phyloP scores from a whole-genome alignment of 2,113 vertebrate species.

The Asarcornis scutulata region DNA sequence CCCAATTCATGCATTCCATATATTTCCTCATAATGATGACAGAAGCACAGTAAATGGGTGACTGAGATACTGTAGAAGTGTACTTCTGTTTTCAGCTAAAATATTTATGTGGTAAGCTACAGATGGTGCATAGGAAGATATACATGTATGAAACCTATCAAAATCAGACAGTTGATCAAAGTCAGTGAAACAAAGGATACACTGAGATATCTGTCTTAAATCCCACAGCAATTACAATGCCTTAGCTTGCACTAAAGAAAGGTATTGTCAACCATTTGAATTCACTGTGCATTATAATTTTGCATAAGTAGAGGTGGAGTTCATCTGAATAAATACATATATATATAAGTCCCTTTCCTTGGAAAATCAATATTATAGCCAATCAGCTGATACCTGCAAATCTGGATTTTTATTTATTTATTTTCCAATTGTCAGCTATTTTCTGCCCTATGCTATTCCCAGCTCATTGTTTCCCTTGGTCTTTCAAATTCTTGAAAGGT shows the following conservation, averaged over 20 bases:
- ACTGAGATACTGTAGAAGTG: not conserved
- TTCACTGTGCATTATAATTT: not conserved
- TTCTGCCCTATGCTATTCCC: accelerated
- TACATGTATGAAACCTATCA: not conserved
- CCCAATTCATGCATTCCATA: not conserved
- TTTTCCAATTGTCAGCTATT: not conserved
- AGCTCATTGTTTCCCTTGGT: not conserved
- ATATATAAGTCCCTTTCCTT: no score
- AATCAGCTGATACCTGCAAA: not conserved
- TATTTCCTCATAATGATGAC: not conserved
- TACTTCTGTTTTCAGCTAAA: not conserved
- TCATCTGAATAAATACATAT: not conserved
- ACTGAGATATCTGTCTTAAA: not conserved
- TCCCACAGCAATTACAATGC: not conserved
- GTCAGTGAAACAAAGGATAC: not conserved
- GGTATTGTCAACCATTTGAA: not conserved
- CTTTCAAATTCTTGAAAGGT: not conserved
- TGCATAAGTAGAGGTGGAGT: not conserved
- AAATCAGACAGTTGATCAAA: not conserved
- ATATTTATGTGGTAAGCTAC: not conserved
- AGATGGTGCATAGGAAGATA: not conserved
- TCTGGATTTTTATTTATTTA: not conserved
- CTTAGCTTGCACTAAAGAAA: not conserved
- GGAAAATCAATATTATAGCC: not conserved
- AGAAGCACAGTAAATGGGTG: not conserved